These are phyloP conservation scores for Ariopsis seemanni DNA, from an alignment of 2,113 vertebrate species.

Conservation along the genomic window DNA sequence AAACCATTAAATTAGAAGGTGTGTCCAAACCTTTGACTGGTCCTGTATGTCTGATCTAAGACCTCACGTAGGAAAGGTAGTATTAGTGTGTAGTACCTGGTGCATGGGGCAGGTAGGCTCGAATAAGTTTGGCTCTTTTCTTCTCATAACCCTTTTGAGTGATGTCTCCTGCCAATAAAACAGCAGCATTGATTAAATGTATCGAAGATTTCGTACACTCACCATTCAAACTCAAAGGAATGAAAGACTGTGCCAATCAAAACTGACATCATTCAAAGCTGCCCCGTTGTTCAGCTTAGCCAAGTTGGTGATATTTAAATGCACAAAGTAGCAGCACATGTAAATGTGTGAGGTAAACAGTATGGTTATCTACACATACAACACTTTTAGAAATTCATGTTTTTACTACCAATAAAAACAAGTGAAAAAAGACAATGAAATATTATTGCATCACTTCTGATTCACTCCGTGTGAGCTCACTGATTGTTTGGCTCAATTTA, in stretches of 20 bases:
- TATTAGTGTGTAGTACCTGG: constrained; percentile 37
- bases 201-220: not conserved
- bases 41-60: no score
- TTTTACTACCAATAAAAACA: not conserved
- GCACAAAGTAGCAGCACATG: not conserved
- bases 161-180: constrained; percentile 46
- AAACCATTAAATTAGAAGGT: no score
- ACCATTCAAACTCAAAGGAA: not conserved
- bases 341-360: not conserved
- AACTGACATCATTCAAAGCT: not conserved
- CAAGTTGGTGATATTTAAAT: not conserved
- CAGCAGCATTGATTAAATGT: not conserved
- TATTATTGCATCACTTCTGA: not conserved
- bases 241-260: not conserved
- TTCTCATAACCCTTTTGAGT: constrained; percentile 56
- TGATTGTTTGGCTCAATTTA: not conserved
- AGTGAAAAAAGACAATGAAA: not conserved
- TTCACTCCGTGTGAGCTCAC: not conserved
- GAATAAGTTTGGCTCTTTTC: constrained; percentile 53
- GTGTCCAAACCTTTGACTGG: no score
- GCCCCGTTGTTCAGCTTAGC: not conserved
- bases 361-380: not conserved
- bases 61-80: not conserved
- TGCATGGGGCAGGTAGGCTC: constrained; percentile 47
- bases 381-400: not conserved